Evolutionary conservation across 2,797 vertebrate species (phyloP).

Genomic region (Sylvilagus floridanus): DNA sequence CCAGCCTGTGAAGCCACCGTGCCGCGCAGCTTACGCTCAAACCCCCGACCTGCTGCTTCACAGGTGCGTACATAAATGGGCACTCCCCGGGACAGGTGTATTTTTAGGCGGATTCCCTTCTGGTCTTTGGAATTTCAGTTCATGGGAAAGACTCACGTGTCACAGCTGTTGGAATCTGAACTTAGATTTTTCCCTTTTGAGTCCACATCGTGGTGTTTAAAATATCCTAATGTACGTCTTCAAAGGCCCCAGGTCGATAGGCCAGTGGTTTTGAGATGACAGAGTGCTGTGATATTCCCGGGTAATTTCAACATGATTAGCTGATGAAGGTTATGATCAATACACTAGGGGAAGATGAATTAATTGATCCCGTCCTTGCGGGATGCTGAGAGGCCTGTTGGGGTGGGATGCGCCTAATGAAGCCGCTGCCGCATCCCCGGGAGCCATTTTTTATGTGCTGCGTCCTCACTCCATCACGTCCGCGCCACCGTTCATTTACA

Average conservation of each 20-base stretch:
- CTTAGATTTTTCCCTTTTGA: slow-evolving; percentile 79
- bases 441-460: slow-evolving; percentile 83
- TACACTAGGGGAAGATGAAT: slow-evolving; percentile 86
- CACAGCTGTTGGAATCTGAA: slow-evolving; percentile 62
- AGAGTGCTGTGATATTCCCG: slow-evolving; percentile 86
- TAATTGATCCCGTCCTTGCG: slow-evolving; percentile 91
- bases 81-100: not conserved
- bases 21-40: not conserved
- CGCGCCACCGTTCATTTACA: slow-evolving; percentile 83
- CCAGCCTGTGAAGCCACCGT: not conserved
- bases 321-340: slow-evolving; percentile 90
- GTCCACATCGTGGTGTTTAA: slow-evolving; percentile 74
- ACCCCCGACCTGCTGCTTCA: not conserved
- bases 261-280: slow-evolving; percentile 88
- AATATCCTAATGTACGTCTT: slow-evolving; percentile 83
- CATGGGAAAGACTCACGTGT: not conserved
- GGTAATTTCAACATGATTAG: slow-evolving; percentile 89
- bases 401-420: slow-evolving; percentile 88
- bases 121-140: slow-evolving; percentile 53
- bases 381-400: slow-evolving; percentile 86
- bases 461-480: slow-evolving; percentile 83
- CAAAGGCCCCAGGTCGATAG: slow-evolving; percentile 86
- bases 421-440: slow-evolving; percentile 78
- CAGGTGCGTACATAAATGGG: not conserved
- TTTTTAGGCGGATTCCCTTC: slow-evolving; percentile 42